Evolutionary conservation across 30 jellyfish, hydroid and myxozoan species (phyloP).

Genomic region (Aurelia coerulea): DNA sequence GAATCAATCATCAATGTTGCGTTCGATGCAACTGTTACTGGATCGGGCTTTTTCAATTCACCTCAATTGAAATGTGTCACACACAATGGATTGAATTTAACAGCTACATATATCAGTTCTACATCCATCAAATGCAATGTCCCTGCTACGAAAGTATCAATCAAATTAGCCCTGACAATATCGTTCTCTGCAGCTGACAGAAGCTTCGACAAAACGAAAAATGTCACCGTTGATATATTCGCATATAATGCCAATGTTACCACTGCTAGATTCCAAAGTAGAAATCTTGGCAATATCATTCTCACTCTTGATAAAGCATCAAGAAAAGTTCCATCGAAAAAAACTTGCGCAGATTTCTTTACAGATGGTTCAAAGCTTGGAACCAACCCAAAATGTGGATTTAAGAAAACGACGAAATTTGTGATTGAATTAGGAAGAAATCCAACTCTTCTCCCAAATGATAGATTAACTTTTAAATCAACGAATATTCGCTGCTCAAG

Average conservation of each 20-base stretch:
- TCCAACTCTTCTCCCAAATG: constrained; percentile 37
- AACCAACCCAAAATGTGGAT: constrained; percentile 14
- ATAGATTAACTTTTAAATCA: not conserved
- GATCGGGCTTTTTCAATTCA: constrained; percentile 30
- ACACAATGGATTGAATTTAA: not conserved
- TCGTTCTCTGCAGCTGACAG: constrained; percentile 43
- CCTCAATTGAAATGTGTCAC: constrained; percentile 34
- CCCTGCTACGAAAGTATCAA: constrained; percentile 10
- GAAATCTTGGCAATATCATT: constrained; percentile 1
- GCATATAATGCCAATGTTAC: constrained; percentile 29
- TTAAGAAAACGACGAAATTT: not conserved
- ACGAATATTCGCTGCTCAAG: constrained; percentile 8
- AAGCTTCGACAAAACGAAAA: not conserved
- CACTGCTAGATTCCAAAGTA: constrained; percentile 4
- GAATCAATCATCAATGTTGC: constrained; percentile 5
- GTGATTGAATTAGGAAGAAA: constrained; percentile 11
- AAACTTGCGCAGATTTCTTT: constrained; percentile 26
- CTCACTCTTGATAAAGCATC: constrained; percentile 12
- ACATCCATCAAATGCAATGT: constrained; percentile 41
- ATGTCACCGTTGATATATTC: constrained; percentile 1
- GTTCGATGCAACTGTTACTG: constrained; percentile 20
- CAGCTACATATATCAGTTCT: constrained; percentile 38
- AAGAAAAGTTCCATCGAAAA: not conserved
- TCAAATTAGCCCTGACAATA: not conserved
- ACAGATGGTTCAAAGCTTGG: constrained; percentile 24